Base-by-base conservation (phyloP, 2,888 invertebrate species). In the Drosophila suboccidentalis region DNA sequence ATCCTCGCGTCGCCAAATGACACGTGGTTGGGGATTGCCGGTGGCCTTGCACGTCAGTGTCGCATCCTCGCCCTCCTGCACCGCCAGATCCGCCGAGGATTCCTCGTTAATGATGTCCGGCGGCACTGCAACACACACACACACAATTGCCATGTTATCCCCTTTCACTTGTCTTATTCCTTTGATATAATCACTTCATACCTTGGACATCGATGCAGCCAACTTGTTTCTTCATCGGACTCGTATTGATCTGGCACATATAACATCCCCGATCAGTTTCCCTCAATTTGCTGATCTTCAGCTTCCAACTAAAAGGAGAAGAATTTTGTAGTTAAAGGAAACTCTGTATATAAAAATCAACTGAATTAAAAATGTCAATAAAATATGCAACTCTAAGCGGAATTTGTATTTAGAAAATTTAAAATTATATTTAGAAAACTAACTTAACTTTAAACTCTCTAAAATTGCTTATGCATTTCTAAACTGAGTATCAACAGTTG, bases 221-320 rank as follows among this genome's bases (percentile, higher is more conserved):
- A 62, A 96, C 94, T 93, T 97, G 96, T 91, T 96, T 97, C 93
- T 96, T 97, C 96, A 97, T 97, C 60, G 95, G 95, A 71, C 95
- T 96, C 1, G 97, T 97, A 93, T 97, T 97, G 90, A 97, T 97
- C 94, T 97, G 97, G 91, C 97, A 97, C 96, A 97, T 97, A 93
- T 97, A 97, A 92, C 97, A 97, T 69, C 97, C 97, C 49, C 96
- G 94, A 92, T 97, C 97, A 46, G 95, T 94, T 86, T 97, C 97
- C 77, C 96, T 95, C 58, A 97, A 94, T 71, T 97, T 97, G 67
- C 96, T 94, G 90, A 97, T 97, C 92, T 96, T 95, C 67, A 97
- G 94, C 92, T 96, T 96, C 97, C 97, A 83, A 32, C 83, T 83
- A 11, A 19, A 22, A 29, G 6, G 0, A 13, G 0, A n/a, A 10